A percentile compares a stretch with the other conserved stretches of the same genome.
Evolutionary conservation across 2,113 vertebrate genomes (phyloP).

Genomic region (Typhlomys cinereus): DNA sequence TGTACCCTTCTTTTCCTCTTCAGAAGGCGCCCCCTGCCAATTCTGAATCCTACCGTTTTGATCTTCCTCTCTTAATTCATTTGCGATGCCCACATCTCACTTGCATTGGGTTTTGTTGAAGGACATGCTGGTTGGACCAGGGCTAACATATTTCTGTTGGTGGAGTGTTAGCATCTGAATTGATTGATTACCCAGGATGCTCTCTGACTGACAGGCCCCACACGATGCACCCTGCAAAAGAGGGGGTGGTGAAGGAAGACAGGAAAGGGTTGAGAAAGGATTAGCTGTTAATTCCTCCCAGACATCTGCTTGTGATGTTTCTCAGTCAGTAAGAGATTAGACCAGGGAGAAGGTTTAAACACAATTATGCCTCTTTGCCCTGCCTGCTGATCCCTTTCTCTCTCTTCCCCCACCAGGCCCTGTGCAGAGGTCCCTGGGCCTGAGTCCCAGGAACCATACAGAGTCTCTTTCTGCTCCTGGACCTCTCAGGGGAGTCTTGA

Average conservation of each 20-base stretch:
- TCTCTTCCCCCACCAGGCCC: constrained; percentile 75
- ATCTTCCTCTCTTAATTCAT: constrained; percentile 78
- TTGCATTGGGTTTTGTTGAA: constrained; percentile 68
- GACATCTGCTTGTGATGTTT: constrained; percentile 74
- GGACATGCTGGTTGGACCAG: constrained; percentile 71
- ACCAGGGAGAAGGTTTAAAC: constrained; percentile 76
- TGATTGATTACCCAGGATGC: constrained; percentile 79
- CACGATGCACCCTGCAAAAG: constrained; percentile 8
- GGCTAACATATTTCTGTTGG: constrained; percentile 75
- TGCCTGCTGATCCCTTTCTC: constrained; percentile 76
- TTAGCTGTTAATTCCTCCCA: constrained; percentile 83
- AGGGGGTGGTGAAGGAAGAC: constrained; percentile 30
- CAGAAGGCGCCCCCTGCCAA: constrained; percentile 40
- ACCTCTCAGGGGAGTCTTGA: background rate
- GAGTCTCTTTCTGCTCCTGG: background rate
- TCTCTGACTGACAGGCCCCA: constrained; percentile 48
- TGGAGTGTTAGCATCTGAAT: constrained; percentile 74
- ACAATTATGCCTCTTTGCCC: constrained; percentile 57
- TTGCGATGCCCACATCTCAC: constrained; percentile 61
- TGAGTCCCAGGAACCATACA: background rate
- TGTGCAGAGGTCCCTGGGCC: constrained; percentile 16
- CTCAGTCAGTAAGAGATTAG: constrained; percentile 84
- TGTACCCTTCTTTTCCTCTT: background rate
- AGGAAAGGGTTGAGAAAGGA: constrained; percentile 76
- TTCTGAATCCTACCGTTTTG: constrained; percentile 51